A percentile compares a stretch with the other conserved stretches of the same genome.
These are phyloP conservation scores for Ciconia maguari DNA, from an alignment of 2,113 vertebrate species.

Conservation along the genomic window DNA sequence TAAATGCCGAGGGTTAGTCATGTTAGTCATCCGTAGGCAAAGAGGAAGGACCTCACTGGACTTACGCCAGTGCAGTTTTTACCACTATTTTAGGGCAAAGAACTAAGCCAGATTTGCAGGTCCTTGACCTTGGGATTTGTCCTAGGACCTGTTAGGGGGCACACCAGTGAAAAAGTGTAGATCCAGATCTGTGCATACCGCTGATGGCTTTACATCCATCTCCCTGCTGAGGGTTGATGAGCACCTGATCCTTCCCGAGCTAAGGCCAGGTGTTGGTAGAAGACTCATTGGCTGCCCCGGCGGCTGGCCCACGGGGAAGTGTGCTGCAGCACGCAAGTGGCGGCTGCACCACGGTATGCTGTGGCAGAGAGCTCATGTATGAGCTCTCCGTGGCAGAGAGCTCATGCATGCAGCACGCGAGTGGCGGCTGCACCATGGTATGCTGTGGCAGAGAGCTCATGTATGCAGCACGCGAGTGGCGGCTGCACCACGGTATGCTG, in stretches of 20 bases:
- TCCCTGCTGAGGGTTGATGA: neutral
- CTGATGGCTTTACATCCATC: neutral
- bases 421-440: too few species aligned
- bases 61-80: neutral
- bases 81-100: neutral
- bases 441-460: too few species aligned
- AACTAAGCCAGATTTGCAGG: neutral
- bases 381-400: too few species aligned
- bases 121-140: neutral
- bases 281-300: rapidly evolving
- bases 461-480: rapidly evolving
- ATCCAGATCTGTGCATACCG: neutral
- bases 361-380: rapidly evolving
- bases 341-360: rapidly evolving
- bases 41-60: neutral
- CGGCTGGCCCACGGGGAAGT: rapidly evolving
- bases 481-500: rapidly evolving
- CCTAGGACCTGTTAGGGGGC: neutral
- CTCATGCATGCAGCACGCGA: too few species aligned
- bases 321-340: rapidly evolving
- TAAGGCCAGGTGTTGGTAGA: neutral
- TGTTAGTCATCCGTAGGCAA: neutral
- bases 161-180: neutral
- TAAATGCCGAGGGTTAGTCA: neutral
- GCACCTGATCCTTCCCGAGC: neutral